These are phyloP conservation scores for Melanotaenia parkinsoni DNA, from an alignment of 2,797 vertebrate genomes.

Conservation along the genomic window DNA sequence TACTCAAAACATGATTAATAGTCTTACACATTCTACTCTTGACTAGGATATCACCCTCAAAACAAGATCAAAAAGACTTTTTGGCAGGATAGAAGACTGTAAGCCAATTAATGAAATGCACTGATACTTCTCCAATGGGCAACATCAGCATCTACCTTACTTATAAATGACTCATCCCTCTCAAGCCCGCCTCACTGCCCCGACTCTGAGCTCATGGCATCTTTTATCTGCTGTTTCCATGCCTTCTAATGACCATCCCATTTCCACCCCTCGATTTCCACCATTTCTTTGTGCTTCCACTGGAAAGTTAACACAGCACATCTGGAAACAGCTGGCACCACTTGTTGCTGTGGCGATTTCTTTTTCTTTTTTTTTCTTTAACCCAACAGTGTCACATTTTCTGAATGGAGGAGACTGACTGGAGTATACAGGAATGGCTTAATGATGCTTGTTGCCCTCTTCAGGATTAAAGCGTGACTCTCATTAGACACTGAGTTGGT, in stretches of 20 bases:
- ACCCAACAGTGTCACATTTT: not conserved
- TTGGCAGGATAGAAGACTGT: too few species aligned
- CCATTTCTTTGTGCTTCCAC: not conserved
- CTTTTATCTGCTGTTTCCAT: not conserved
- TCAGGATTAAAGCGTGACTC: not conserved
- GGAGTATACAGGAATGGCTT: not conserved
- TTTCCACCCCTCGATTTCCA: not conserved
- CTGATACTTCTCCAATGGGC: not conserved
- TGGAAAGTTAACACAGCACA: not conserved
- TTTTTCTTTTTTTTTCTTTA: not conserved
- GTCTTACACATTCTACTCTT: too few species aligned
- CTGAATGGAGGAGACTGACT: not conserved
- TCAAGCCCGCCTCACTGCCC: too few species aligned
- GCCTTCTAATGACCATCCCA: not conserved
- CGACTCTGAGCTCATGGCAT: not conserved
- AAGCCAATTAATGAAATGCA: too few species aligned
- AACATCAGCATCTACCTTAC: not conserved
- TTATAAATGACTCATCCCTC: not conserved
- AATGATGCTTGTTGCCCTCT: not conserved
- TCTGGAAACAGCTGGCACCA: not conserved
- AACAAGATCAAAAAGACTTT: not conserved
- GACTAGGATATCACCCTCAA: not conserved
- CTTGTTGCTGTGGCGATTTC: slow-evolving; percentile 14
- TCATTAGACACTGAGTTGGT: not conserved
- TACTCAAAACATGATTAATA: too few species aligned